Evolutionary conservation across 2,888 invertebrate species (phyloP).

Genomic region (Eupithecia pulchellata): DNA sequence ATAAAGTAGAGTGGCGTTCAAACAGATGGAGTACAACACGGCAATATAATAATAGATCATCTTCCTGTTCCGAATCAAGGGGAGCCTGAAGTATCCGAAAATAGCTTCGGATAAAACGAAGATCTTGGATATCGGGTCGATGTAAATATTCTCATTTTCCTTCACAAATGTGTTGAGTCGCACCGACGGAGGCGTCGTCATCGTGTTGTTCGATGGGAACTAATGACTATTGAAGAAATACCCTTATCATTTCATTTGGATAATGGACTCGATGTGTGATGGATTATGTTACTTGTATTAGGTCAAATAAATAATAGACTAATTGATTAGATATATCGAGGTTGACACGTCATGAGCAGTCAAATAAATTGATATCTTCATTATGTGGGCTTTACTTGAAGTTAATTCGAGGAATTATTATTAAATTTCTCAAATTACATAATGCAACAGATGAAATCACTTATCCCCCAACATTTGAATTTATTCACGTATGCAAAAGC

Average conservation of each 20-base stretch:
- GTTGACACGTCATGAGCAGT: conserved; percentile 19
- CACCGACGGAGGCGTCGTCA: conserved; percentile 54
- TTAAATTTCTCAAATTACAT: conserved; percentile 13
- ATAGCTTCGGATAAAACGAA: conserved; percentile 52
- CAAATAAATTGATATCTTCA: conserved; percentile 4
- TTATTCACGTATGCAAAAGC: conserved; percentile 23
- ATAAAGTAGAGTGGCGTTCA: conserved; percentile 30
- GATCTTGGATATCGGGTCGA: conserved; percentile 59
- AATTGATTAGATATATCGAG: conserved; percentile 48
- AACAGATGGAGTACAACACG: conserved; percentile 43
- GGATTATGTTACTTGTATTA: conserved; percentile 36
- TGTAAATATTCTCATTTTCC: conserved; percentile 46
- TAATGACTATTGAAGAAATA: conserved; percentile 21
- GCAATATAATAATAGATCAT: conserved; percentile 43
- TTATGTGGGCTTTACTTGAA: background rate
- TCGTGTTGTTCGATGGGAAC: conserved; percentile 18
- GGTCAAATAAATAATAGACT: conserved; percentile 46
- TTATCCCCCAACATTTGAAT: background rate
- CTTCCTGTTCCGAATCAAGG: conserved; percentile 49
- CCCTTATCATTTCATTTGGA: conserved; percentile 18
- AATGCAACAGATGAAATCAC: conserved; percentile 10
- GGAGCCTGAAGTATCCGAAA: conserved; percentile 56
- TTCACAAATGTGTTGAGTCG: conserved; percentile 61
- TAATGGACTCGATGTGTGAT: conserved; percentile 34
- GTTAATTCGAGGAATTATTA: no score